Conservation (phyloP, 2,888 invertebrate species). For the Brenthis daphne region DNA sequence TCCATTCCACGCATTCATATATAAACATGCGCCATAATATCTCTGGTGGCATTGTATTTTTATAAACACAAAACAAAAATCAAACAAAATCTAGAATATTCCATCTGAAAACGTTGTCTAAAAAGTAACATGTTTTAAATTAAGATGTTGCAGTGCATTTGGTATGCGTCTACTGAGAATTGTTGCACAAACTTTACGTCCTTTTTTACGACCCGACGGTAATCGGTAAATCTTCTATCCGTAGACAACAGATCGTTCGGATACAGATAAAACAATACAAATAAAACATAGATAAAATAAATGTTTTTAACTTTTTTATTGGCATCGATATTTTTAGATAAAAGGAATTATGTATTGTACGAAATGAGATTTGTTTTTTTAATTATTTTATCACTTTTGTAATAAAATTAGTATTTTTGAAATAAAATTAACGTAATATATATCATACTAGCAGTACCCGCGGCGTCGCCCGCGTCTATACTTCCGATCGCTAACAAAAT, state of each 20-base stretch:
- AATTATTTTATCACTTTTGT: too few relatives aligned
- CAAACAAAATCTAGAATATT: too few relatives aligned
- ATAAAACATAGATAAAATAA: conserved; percentile 12
- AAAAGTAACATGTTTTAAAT: conserved; percentile 15
- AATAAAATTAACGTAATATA: too few relatives aligned
- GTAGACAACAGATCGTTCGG: conserved; percentile 20
- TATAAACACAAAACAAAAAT: too few relatives aligned
- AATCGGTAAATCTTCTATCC: conserved; percentile 26
- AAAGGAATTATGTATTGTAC: not conserved
- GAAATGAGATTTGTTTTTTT: too few relatives aligned
- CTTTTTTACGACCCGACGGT: conserved; percentile 26
- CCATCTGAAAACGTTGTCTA: not conserved
- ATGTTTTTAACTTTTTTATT: conserved; percentile 11
- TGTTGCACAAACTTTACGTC: conserved; percentile 15
- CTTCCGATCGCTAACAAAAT: too few relatives aligned
- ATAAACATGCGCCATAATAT: too few relatives aligned
- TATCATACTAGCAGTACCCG: too few relatives aligned
- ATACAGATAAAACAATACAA: conserved; percentile 23
- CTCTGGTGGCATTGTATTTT: too few relatives aligned
- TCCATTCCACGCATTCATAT: too few relatives aligned
- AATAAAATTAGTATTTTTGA: too few relatives aligned
- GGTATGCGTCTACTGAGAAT: conserved; percentile 20
- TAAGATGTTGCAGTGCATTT: conserved; percentile 18
- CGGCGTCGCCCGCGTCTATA: too few relatives aligned
- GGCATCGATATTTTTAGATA: conserved; percentile 12